phyloP scores from a whole-genome alignment of 2,113 vertebrate species.

The Ptilonorhynchus violaceus region DNA sequence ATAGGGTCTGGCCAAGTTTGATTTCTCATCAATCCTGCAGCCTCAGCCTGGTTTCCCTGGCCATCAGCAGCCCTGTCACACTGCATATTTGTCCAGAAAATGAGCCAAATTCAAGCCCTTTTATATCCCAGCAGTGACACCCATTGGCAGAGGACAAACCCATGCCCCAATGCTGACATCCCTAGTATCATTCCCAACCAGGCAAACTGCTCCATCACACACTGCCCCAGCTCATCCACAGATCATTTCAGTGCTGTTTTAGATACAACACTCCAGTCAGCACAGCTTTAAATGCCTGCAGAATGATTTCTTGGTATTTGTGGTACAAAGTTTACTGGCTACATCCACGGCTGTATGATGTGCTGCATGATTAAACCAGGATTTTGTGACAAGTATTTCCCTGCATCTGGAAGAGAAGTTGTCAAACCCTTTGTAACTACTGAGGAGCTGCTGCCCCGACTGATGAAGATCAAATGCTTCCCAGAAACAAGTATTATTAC shows the following conservation, averaged over 20 bases:
- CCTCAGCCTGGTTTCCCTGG: background rate
- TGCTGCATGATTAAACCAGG: background rate
- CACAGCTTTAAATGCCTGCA: background rate
- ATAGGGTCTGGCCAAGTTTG: background rate
- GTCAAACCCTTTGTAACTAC: background rate
- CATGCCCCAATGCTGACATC: background rate
- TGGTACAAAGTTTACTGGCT: background rate
- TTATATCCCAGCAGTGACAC: background rate
- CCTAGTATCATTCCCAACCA: background rate
- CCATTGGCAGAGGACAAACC: background rate
- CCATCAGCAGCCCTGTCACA: background rate
- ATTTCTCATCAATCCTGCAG: background rate
- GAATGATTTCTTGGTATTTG: background rate
- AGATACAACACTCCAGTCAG: background rate
- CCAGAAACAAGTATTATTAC: background rate
- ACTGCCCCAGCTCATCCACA: rapidly evolving
- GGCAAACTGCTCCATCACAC: background rate
- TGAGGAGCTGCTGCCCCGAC: background rate
- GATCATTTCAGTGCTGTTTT: background rate
- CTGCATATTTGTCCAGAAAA: background rate
- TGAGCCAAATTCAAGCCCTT: background rate
- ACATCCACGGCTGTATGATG: background rate
- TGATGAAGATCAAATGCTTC: conserved; percentile 16
- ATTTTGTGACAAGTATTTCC: background rate
- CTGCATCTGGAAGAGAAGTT: background rate